Conservation (phyloP, 2,888 invertebrate genomes). For the Diarsia dahlii region DNA sequence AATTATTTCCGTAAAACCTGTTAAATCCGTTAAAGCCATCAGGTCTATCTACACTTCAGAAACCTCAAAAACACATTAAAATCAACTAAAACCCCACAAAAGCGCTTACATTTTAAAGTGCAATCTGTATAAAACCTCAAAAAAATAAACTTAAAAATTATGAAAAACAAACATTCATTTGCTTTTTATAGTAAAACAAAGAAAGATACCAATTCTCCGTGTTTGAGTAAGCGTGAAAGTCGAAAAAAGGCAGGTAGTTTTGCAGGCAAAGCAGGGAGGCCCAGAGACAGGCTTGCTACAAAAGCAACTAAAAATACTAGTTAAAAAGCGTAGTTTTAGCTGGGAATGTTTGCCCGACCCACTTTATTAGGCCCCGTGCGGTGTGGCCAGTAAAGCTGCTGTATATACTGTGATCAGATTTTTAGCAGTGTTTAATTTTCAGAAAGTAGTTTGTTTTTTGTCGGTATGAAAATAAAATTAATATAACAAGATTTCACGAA, state of each 20-base stretch:
- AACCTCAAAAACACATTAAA: not conserved
- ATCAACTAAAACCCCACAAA: not conserved
- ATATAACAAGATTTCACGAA: too few species aligned
- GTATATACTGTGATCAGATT: constrained; percentile 37
- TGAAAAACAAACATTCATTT: constrained; percentile 55
- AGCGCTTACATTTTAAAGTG: constrained; percentile 23
- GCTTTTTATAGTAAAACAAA: constrained; percentile 57
- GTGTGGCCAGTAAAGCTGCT: constrained; percentile 69
- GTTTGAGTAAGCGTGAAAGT: constrained; percentile 74
- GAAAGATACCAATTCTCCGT: constrained; percentile 71
- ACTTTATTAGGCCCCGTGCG: constrained; percentile 84
- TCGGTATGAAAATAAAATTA: too few species aligned
- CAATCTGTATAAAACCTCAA: constrained; percentile 15
- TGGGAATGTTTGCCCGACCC: constrained; percentile 86
- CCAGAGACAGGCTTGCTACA: constrained; percentile 78
- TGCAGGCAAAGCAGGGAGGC: constrained; percentile 69
- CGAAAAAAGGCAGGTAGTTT: constrained; percentile 67
- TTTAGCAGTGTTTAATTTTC: too few species aligned
- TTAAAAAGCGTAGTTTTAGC: constrained; percentile 87
- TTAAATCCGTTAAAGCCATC: not conserved
- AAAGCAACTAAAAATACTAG: constrained; percentile 86
- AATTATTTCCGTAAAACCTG: not conserved
- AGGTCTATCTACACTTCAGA: not conserved
- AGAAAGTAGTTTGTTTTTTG: not conserved
- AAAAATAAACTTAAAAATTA: constrained; percentile 17